These are phyloP conservation scores for Austrolebias charrua DNA, from an alignment of 2,797 vertebrate species.

Conservation along the genomic window DNA sequence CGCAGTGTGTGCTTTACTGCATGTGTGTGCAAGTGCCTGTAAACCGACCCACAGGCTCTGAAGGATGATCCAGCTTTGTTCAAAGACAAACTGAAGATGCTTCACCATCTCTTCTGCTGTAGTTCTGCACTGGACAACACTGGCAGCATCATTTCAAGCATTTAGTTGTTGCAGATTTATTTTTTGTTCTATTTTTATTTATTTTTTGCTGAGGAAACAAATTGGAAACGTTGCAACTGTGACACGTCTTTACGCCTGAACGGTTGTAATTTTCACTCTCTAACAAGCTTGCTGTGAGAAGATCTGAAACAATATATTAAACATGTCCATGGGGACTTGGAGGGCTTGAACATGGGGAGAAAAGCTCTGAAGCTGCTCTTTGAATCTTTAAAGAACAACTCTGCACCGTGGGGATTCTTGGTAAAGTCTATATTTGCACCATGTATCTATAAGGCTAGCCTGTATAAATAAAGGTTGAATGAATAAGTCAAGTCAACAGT, in stretches of 20 bases:
- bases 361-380: conserved; percentile 53
- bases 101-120: conserved; percentile 23
- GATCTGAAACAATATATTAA: conserved; percentile 64
- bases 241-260: conserved; percentile 51
- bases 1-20: conserved; percentile 39
- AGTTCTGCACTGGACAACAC: conserved; percentile 37
- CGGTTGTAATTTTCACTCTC: conserved; percentile 54
- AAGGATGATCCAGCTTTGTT: conserved; percentile 71
- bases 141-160: conserved; percentile 26
- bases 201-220: conserved; percentile 45
- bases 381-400: conserved; percentile 66
- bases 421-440: conserved; percentile 65
- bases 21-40: conserved; percentile 31
- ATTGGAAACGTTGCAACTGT: conserved; percentile 55
- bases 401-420: conserved; percentile 56
- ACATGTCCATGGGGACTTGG: conserved; percentile 47
- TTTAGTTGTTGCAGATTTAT: conserved; percentile 33
- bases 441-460: conserved; percentile 58
- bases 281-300: conserved; percentile 65
- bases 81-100: conserved; percentile 64
- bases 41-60: conserved; percentile 56
- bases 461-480: too few relatives aligned
- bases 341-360: conserved; percentile 54
- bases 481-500: conserved; percentile 70
- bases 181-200: background rate